Evolutionary conservation across 2,113 vertebrate genomes (phyloP).

Genomic region (Cebus imitator): DNA sequence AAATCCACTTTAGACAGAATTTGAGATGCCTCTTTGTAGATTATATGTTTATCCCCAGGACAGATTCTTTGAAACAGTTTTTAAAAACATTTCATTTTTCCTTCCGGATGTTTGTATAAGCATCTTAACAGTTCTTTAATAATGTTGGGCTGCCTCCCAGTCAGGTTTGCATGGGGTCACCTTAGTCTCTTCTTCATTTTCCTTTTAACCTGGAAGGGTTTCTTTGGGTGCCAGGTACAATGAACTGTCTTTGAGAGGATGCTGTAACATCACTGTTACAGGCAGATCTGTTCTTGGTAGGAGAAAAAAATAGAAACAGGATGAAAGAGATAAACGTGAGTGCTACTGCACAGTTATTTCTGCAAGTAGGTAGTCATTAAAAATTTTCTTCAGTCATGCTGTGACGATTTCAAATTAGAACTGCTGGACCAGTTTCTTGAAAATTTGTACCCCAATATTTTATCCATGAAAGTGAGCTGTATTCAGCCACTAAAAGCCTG

Average conservation of each 20-base stretch:
- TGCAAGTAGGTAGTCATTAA: conserved; percentile 28
- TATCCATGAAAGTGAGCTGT: background rate
- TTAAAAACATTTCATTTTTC: background rate
- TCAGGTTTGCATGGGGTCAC: background rate
- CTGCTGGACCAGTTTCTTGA: background rate
- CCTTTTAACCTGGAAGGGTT: background rate
- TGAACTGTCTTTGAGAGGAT: background rate
- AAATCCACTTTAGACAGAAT: background rate
- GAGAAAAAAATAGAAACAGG: conserved; percentile 11
- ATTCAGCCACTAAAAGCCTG: background rate
- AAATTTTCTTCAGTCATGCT: conserved; percentile 25
- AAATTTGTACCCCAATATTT: background rate
- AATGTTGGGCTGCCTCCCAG: background rate
- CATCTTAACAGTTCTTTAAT: background rate
- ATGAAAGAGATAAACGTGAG: background rate
- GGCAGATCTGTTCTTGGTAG: conserved; percentile 22
- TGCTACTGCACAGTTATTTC: conserved; percentile 4
- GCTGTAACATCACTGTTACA: background rate
- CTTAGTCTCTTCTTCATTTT: background rate
- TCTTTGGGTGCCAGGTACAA: background rate
- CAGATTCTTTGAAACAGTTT: conserved; percentile 31
- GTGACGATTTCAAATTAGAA: background rate
- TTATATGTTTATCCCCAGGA: conserved; percentile 8
- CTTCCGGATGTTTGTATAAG: background rate
- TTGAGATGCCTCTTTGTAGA: background rate